These are phyloP conservation scores for Speoplatyrhinus poulsoni DNA, from an alignment of 2,113 vertebrate genomes.

Conservation along the genomic window DNA sequence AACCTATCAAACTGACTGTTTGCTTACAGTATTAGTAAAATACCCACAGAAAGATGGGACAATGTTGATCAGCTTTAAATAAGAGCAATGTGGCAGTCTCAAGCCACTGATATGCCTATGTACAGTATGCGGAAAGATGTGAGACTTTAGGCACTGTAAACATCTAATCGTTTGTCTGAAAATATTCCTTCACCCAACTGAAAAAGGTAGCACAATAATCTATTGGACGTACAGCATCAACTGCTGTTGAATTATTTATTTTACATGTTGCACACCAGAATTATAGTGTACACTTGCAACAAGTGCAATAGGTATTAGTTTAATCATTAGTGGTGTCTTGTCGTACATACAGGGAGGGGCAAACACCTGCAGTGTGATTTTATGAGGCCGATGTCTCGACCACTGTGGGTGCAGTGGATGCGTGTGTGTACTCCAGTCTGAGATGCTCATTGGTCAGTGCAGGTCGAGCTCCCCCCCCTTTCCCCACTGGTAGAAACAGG, in stretches of 20 bases:
- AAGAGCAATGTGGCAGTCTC: constrained; percentile 59
- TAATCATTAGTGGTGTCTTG: background rate
- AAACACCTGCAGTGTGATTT: background rate
- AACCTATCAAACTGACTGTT: constrained; percentile 33
- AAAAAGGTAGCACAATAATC: background rate
- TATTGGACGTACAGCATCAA: background rate
- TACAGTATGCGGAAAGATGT: constrained; percentile 5
- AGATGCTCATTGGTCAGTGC: constrained; percentile 4
- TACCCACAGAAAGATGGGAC: constrained; percentile 14
- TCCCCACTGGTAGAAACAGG: constrained; percentile 20
- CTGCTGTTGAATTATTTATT: background rate
- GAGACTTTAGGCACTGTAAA: constrained; percentile 36
- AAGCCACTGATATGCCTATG: constrained; percentile 16
- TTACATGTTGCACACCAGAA: background rate
- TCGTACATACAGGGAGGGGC: background rate
- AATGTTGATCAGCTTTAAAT: constrained; percentile 36
- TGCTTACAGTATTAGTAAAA: constrained; percentile 27
- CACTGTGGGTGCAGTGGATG: background rate
- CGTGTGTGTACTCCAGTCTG: constrained; percentile 27
- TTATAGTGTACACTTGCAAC: background rate
- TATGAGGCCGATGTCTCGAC: constrained; percentile 8
- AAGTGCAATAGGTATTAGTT: background rate
- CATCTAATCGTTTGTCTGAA: constrained; percentile 1
- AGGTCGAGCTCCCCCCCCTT: constrained; percentile 8
- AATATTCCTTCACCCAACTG: too few species aligned